Evolutionary conservation across 2,797 vertebrate species (phyloP), one percentile per base, ranked within the genome.

Genomic region (Trematomus bernacchii): DNA sequence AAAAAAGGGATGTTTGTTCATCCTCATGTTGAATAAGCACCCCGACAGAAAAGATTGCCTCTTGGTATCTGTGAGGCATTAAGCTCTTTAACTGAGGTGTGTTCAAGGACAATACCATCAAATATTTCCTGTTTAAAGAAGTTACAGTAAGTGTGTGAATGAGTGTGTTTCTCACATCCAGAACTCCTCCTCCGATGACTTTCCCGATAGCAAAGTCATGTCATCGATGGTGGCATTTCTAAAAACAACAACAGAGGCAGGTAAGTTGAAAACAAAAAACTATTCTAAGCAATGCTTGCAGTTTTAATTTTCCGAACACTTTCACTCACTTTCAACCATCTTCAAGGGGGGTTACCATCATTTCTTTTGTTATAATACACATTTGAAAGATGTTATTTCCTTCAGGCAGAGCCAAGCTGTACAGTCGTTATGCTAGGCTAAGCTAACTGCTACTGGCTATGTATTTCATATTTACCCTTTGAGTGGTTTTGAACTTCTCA

Each of bases 161-260:
- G 58, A 16, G 59, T 48, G 47, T 52, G 61, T 77, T 61, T 75
- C 86, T 77, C 94, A 98, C 97, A 83, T 91, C 96, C 96, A 99
- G 90, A 96, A 98, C 84, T 98, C 96, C 66, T 93, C 87, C 82
- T 97, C 94, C 0, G 97, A 85, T 5, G 94, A 93, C 0, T 1
- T 69, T 2, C 14, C 0, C 0, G 0, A 0, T 0, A 10, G 27
- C 2, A 10, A 6, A 0, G 0, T 43, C n/a, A 37, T 37, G 33
- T 37, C 8, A 6, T 37, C 33, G 6, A 37, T 9, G 33, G 7
- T 37, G 33, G 8, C 8, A 37, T 37, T 37, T 46, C 43, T 3
- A 48, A 4, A 11, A 44, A 44, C 13, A 14, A 44, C 3, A 50
- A 53, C 63, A 64, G 23, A 37, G 2, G 13, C 12, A 44, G 23